These are phyloP conservation scores for Nebria salina DNA, from an alignment of 2,888 invertebrate species.

Conservation along the genomic window DNA sequence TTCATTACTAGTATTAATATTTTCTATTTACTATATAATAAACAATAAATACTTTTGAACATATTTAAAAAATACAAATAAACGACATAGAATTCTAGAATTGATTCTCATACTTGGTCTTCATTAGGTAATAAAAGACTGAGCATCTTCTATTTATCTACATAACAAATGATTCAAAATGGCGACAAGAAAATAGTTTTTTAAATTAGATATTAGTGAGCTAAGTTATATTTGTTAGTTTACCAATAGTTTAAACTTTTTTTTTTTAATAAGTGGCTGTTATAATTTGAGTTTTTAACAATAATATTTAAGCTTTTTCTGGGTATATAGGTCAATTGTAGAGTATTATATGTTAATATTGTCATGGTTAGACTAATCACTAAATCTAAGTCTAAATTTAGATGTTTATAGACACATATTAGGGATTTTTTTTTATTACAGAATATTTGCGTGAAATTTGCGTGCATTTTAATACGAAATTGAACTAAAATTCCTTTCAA, in stretches of 20 bases:
- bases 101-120: no score
- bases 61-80: no score
- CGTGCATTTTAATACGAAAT: neutral
- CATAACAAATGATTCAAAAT: no score
- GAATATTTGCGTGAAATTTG: neutral
- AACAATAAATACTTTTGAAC: neutral
- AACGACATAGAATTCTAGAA: no score
- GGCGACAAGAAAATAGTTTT: no score
- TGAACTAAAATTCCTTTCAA: neutral
- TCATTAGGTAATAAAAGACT: no score
- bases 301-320: neutral
- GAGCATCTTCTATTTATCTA: no score
- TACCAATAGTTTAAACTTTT: neutral
- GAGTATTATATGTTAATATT: constrained; percentile 24
- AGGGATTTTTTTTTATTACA: neutral
- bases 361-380: constrained; percentile 21
- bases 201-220: no score
- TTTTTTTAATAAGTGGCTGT: neutral
- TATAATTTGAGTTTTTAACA: neutral
- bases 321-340: neutral
- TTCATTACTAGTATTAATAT: neutral
- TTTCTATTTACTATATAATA: neutral
- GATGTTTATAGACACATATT: constrained; percentile 15
- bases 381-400: constrained; percentile 5
- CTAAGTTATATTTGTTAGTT: neutral